Conservation (phyloP, 2,888 invertebrate species). For the Oxycera nigricornis region DNA sequence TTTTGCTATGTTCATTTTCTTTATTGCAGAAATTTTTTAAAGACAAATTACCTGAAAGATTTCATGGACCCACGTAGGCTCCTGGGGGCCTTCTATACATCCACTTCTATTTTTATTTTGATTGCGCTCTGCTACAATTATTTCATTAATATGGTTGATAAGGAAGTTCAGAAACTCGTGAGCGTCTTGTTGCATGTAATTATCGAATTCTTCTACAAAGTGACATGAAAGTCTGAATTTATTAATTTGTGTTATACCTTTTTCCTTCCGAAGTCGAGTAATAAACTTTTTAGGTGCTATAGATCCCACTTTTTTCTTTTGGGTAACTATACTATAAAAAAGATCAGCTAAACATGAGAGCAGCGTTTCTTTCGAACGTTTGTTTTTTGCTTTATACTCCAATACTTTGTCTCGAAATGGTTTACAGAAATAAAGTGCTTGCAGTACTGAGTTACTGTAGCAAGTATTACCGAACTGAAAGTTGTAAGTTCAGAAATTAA, state of each 20-base stretch:
- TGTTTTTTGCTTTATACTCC: slow-evolving; percentile 96
- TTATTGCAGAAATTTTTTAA: too few relatives aligned
- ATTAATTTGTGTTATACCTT: slow-evolving; percentile 69
- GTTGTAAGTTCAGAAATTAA: too few relatives aligned
- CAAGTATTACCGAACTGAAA: slow-evolving; percentile 99
- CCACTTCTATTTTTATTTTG: slow-evolving; percentile 50
- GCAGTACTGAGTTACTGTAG: slow-evolving; percentile 99
- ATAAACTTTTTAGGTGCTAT: slow-evolving; percentile 99
- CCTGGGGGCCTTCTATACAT: slow-evolving; percentile 66
- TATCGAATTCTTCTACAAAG: slow-evolving; percentile 94
- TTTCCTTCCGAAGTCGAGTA: slow-evolving; percentile 96
- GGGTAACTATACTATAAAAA: slow-evolving; percentile 99
- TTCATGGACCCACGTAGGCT: slow-evolving; percentile 99
- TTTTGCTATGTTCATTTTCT: too few relatives aligned
- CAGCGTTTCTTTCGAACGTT: slow-evolving; percentile 94
- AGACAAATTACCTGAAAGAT: slow-evolving; percentile 79
- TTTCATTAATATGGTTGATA: slow-evolving; percentile 98
- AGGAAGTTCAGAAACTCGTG: slow-evolving; percentile 99
- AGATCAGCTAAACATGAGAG: slow-evolving; percentile 97
- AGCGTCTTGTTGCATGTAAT: slow-evolving; percentile 99
- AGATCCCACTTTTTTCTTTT: slow-evolving; percentile 99
- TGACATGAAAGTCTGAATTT: neutral
- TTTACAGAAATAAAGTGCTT: slow-evolving; percentile 98
- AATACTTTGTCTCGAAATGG: slow-evolving; percentile 98
- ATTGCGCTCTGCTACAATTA: slow-evolving; percentile 80